Conservation (phyloP, 2,797 vertebrate species). For the Aphelocoma californica region DNA sequence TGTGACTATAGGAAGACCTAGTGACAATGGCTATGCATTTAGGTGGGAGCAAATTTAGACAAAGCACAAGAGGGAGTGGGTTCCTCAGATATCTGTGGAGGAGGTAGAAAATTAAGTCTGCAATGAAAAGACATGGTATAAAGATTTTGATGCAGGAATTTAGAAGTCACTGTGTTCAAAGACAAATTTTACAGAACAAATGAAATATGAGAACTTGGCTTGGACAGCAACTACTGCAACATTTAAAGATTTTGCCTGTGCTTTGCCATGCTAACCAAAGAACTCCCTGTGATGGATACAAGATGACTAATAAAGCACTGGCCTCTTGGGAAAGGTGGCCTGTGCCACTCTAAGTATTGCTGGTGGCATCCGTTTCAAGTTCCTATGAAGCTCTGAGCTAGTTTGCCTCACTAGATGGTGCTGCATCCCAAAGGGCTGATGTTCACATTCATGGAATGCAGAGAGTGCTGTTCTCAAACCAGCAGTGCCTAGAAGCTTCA, state of each 20-base stretch:
- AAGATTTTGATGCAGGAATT: background rate
- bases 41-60: background rate
- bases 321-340: background rate
- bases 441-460: background rate
- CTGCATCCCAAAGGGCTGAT: slow-evolving; percentile 26
- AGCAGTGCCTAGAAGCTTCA: background rate
- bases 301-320: background rate
- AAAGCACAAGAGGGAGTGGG: background rate
- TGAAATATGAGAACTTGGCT: background rate
- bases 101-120: background rate
- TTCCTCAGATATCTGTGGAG: background rate
- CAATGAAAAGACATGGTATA: background rate
- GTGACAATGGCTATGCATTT: background rate
- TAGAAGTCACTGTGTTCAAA: background rate
- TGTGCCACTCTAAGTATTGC: background rate
- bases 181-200: background rate
- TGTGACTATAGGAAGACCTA: background rate
- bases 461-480: background rate
- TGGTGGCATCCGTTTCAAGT: background rate
- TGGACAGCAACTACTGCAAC: background rate
- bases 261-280: background rate
- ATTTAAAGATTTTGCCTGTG: background rate
- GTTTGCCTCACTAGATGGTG: slow-evolving; percentile 42
- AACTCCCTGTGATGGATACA: background rate
- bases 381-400: background rate